Conservation (phyloP, 2,888 invertebrate species). For the Galeruca laticollis region DNA sequence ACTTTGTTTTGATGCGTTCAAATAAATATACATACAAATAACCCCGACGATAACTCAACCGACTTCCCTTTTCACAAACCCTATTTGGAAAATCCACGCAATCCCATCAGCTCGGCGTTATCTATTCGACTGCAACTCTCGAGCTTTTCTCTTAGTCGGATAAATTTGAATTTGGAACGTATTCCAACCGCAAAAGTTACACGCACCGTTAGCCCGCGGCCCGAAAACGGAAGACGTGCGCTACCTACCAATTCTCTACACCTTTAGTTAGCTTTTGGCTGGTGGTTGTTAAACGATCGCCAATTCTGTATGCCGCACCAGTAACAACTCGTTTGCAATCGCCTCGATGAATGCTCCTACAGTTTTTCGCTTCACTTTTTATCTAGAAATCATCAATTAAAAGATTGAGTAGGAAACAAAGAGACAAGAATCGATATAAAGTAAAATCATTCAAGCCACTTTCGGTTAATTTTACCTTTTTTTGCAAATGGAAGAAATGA, state of each 20-base stretch:
- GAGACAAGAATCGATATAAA: background rate
- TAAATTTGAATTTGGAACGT: constrained; percentile 37
- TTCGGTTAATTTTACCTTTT: too few species aligned
- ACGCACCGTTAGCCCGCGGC: constrained; percentile 65
- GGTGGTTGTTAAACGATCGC: constrained; percentile 56
- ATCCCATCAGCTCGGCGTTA: constrained; percentile 13
- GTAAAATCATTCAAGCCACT: too few species aligned
- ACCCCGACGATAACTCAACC: background rate
- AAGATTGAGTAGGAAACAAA: background rate
- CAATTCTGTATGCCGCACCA: constrained; percentile 58
- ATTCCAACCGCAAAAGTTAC: constrained; percentile 57
- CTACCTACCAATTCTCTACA: constrained; percentile 54
- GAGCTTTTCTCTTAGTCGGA: constrained; percentile 29
- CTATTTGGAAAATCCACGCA: constrained; percentile 9
- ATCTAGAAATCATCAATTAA: constrained; percentile 14
- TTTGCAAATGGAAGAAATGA: too few species aligned
- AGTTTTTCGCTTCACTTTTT: constrained; percentile 34
- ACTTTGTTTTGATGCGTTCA: background rate
- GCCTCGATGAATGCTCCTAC: constrained; percentile 33
- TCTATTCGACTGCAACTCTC: constrained; percentile 24
- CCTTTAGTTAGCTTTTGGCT: constrained; percentile 43
- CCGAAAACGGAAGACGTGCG: constrained; percentile 57
- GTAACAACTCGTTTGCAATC: constrained; percentile 55
- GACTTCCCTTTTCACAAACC: background rate
- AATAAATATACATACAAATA: background rate